Evolutionary conservation across 35 echinoderm and acorn worm genomes (phyloP), one percentile per base, ranked within the genome.

Genomic region (Hemicentrotus pulcherrimus): DNA sequence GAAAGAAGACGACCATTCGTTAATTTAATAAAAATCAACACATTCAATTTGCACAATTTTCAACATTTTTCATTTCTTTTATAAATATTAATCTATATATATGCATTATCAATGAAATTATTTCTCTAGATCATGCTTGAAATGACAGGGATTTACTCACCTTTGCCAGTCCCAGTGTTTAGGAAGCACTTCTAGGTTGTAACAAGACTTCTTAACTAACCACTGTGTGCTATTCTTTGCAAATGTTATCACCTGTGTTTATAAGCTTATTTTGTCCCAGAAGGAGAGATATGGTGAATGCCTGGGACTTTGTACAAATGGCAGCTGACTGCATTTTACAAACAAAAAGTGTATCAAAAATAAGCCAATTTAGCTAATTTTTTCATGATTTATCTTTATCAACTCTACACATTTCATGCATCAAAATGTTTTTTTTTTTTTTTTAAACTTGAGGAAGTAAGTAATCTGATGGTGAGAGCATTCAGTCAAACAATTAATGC

Each of bases 21-120:
- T 45, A 90, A 90, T 78, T 78, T 78, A n/a, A 78, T 78, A 78
- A 78, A 45, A 31, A 93, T 48, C 13, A 93, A 93, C 45, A 93
- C 91, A 93, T 93, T 50, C 91, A 93, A 47, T 93, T 93, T 93
- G 91, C 91, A 93, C 91, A 93, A 58, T 93, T 93, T 93, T 55
- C 58, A 93, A 93, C 9, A 91, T 28, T 47, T 93, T 93, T 93
- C 30, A 58, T 50, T 93, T 93, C 48, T 93, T 93, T 93, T 93
- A 41, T 90, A 90, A 46, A 90, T 86, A 86, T 86, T 41, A 41
- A 86, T 90, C 32, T 90, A 90, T 90, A 78, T 90, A 90, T 90
- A 90, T 90, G 88, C 88, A 90, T 90, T 90, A 90, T 90, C 32
- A 45, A 41, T 90, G 32, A 47, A 93, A 47, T 93, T 33, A 91